Evolutionary conservation across 2,888 invertebrate species (phyloP), one percentile per base, ranked within the genome.

Genomic region (Cryptocheilus praepositus): DNA sequence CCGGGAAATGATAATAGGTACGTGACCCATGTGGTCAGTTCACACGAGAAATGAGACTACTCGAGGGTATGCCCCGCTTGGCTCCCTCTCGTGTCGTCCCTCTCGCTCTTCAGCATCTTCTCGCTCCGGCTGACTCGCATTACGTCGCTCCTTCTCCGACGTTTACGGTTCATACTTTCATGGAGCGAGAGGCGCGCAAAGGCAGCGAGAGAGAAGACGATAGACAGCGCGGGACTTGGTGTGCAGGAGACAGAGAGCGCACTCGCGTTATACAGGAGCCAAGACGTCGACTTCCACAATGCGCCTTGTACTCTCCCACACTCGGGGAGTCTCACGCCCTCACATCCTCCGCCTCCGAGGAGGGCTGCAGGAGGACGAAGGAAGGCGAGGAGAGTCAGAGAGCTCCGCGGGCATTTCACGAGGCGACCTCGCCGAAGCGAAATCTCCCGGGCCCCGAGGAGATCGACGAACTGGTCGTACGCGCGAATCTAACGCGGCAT

Each of bases 21-120:
- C 88, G 88, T 88, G 88, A 88, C 88, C 88, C 88, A 84, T 87
- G 88, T 88, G 88, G 88, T 88, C 88, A 88, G 88, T 88, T 88
- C 88, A 88, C 88, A 88, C 88, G 88, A 87, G 86, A 85, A 86
- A 86, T 81, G 84, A 86, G 86, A 85, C 64, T 71, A 71, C 49
- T 49, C 18, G 16, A 18, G n/a, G 49, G 49, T 49, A 18, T 18
- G 49, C 49, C 18, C 18, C 21, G 13, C 22, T 7, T 28, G 13
- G n/a, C 2, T 54, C n/a, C 11, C 51, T 51, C 52, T 52, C 52
- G n/a, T n/a, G n/a, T n/a, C n/a, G n/a, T 52, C 22, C 21, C 52
- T 52, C 52, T 52, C 52, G 21, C 22, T 21, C 52, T 52, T 15
- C 13, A 8, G 7, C 25, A n/a, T 28, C 36, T 16, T 36, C 16